A percentile compares a stretch with the other conserved stretches of the same genome.
These are phyloP conservation scores for Phrynosoma platyrhinos DNA, from an alignment of 2,113 vertebrate genomes.

Conservation along the genomic window DNA sequence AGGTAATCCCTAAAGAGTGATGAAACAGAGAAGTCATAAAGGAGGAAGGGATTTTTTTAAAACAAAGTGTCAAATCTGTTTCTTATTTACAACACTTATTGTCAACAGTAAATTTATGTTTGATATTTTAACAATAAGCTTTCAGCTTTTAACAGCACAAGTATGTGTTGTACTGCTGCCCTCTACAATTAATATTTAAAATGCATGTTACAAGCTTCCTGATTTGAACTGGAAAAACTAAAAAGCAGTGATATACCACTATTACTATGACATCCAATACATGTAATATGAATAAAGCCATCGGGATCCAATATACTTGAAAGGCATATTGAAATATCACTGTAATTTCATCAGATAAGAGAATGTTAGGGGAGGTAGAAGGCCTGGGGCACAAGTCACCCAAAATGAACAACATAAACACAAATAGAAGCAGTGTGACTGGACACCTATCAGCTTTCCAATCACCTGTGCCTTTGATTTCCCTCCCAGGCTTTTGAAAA, in stretches of 20 bases:
- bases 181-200: constrained; percentile 3
- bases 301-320: background rate
- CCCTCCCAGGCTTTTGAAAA: background rate
- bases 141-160: background rate
- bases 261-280: background rate
- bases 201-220: background rate
- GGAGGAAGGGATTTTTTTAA: background rate
- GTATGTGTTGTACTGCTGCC: background rate
- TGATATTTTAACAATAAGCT: background rate
- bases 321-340: constrained; percentile 1
- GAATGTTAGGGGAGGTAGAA: background rate
- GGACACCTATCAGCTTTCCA: background rate
- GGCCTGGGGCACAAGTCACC: background rate
- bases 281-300: background rate
- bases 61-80: background rate
- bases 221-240: background rate
- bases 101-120: background rate
- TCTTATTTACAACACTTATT: background rate
- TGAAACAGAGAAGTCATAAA: background rate
- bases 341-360: background rate
- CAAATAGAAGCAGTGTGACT: background rate
- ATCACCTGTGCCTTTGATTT: background rate
- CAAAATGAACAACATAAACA: background rate
- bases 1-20: background rate
- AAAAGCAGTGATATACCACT: background rate